Evolutionary conservation across 2,113 vertebrate species (phyloP), one percentile per base, ranked within the genome.

Genomic region (Paradoxurus hermaphroditus): DNA sequence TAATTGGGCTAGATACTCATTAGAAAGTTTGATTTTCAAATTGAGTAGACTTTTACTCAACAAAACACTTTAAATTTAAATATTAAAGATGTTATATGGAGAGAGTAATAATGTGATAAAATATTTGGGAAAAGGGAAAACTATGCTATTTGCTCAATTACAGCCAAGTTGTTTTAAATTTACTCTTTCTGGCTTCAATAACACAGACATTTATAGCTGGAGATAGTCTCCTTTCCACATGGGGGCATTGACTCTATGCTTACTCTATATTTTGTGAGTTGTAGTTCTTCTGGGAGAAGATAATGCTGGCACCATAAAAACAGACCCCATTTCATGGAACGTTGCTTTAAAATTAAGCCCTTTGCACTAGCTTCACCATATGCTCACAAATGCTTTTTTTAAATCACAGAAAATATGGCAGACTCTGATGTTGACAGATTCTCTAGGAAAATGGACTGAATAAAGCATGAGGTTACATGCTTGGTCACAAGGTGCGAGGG

Each of bases 261-360:
- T 84, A 41, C 10, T 88, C 78, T 62, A 21, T 44, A 73, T 62
- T 86, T 86, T 73, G 46, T 86, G 67, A 95, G 70, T 88, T 89
- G 15, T 39, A 86, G 39, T 79, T 65, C 73, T 93, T 31, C 63
- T 88, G 77, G 78, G 95, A 94, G 86, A 92, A 96, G 91, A 81
- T 90, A 49, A 46, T 68, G 8, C 41, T 5, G 0, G 72, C 39
- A 73, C 19, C 36, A 82, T 96, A 82, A 94, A 93, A 94, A 81
- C 62, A 94, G 79, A 90, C n/a, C 62, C 90, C 41, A 88, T 94
- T 97, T 93, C 82, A 97, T 78, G 39, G 91, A 97, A 93, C 8
- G 0, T 34, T 95, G 65, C 86, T 95, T 96, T 89, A 96, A 94
- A 97, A 97, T 97, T 95, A 96, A 94, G 83, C 31, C 92, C 65